Conservation (phyloP, 1,140 invertebrate species). For the Pogonomyrmex barbatus region DNA sequence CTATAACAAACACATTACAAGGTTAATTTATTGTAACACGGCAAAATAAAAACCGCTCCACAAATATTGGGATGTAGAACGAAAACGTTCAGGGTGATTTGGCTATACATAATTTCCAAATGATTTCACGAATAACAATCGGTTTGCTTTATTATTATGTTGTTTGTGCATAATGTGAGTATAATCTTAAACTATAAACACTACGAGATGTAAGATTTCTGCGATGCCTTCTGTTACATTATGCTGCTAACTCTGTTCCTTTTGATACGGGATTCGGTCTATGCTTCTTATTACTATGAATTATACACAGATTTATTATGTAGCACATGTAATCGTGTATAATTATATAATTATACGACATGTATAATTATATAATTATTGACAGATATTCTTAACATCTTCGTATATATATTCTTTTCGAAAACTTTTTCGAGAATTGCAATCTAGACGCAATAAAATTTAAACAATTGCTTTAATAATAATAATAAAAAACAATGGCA, state of each 20-base stretch:
- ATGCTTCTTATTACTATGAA: constrained; percentile 60
- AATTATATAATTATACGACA: constrained; percentile 67
- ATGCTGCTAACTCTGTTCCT: constrained; percentile 46
- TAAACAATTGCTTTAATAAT: constrained; percentile 8
- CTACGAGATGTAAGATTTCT: constrained; percentile 59
- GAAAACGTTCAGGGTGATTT: constrained; percentile 7
- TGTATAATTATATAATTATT: constrained; percentile 67
- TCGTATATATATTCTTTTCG: constrained; percentile 30
- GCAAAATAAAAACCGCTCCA: background rate
- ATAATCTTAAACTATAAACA: constrained; percentile 69
- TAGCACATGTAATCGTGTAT: constrained; percentile 64
- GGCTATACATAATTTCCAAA: background rate
- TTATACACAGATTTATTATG: constrained; percentile 72
- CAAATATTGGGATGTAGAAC: constrained; percentile 1
- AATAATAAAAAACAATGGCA: constrained; percentile 9
- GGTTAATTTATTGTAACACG: constrained; percentile 15
- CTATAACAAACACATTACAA: constrained; percentile 35
- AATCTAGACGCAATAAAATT: constrained; percentile 24
- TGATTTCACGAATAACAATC: constrained; percentile 53
- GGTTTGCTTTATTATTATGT: constrained; percentile 57
- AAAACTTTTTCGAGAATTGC: constrained; percentile 36
- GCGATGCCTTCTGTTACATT: constrained; percentile 52
- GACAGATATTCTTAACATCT: constrained; percentile 53
- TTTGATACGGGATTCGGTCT: constrained; percentile 62
- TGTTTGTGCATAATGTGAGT: constrained; percentile 59